These are phyloP conservation scores for Saturnia pavonia DNA, from an alignment of 2,888 invertebrate species.

Conservation along the genomic window DNA sequence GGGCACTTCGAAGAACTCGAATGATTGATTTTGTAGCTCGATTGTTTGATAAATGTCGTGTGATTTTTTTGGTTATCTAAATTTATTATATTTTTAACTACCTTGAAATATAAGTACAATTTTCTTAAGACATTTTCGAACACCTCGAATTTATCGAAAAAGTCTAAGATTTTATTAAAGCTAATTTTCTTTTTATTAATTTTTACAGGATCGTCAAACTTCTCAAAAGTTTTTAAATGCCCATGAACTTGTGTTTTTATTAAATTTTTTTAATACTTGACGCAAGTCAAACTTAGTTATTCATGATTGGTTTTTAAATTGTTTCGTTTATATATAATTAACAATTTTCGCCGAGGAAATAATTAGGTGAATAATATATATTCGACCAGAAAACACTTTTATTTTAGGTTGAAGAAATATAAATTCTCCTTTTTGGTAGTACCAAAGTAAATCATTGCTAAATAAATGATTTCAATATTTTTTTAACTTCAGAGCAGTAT, in stretches of 20 bases:
- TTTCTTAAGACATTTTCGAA: background rate
- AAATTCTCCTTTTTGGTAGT: no score
- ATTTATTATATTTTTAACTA: background rate
- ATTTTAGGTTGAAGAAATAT: no score
- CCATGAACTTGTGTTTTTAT: slow-evolving; percentile 6
- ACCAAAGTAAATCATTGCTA: no score
- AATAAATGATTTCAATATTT: no score
- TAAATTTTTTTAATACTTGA: slow-evolving; percentile 8
- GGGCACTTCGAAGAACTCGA: background rate
- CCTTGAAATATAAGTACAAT: background rate
- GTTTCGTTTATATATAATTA: background rate
- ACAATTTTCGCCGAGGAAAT: no score
- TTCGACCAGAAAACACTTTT: no score
- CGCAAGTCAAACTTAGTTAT: background rate
- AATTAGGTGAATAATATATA: no score
- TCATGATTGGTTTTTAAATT: slow-evolving; percentile 13
- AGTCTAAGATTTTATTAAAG: background rate
- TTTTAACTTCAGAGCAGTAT: no score
- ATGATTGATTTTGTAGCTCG: background rate
- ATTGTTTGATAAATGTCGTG: background rate
- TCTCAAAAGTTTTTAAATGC: background rate
- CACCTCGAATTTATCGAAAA: slow-evolving; percentile 11
- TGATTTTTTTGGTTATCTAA: no score
- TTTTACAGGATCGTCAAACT: background rate
- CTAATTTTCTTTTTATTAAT: slow-evolving; percentile 10